phyloP scores from a whole-genome alignment of 2,113 vertebrate species.

The Thalassoma bifasciatum region DNA sequence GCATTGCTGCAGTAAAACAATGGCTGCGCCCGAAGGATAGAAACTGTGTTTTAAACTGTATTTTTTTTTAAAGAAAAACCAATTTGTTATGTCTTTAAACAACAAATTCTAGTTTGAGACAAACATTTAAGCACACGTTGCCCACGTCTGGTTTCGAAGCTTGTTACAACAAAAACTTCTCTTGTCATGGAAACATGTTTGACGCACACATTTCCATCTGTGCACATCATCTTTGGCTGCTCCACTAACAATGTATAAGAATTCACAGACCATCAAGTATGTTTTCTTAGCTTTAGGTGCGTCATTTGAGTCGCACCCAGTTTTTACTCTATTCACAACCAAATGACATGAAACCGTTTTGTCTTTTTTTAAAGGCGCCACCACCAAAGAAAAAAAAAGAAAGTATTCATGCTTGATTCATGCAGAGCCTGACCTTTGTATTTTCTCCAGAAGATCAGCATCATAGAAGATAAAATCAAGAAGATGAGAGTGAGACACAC shows the following conservation, averaged over 20 bases:
- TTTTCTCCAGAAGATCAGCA: slow-evolving; percentile 5
- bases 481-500: not conserved
- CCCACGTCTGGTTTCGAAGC: too few relatives aligned
- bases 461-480: not conserved
- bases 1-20: too few relatives aligned
- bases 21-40: too few relatives aligned
- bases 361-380: not conserved
- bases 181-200: not conserved
- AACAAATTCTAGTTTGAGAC: too few relatives aligned
- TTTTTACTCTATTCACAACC: not conserved
- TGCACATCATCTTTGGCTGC: not conserved
- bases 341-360: not conserved
- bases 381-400: not conserved
- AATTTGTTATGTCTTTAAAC: too few relatives aligned
- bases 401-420: too few relatives aligned
- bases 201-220: not conserved
- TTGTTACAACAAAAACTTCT: too few relatives aligned
- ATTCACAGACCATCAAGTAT: not conserved
- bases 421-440: slow-evolving; percentile 26
- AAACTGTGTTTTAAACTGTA: too few relatives aligned
- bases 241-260: not conserved
- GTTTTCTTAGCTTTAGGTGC: not conserved
- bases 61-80: too few relatives aligned
- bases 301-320: not conserved
- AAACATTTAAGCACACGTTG: too few relatives aligned